Conservation (phyloP, 2,888 invertebrate genomes). For the Gibbula magus region DNA sequence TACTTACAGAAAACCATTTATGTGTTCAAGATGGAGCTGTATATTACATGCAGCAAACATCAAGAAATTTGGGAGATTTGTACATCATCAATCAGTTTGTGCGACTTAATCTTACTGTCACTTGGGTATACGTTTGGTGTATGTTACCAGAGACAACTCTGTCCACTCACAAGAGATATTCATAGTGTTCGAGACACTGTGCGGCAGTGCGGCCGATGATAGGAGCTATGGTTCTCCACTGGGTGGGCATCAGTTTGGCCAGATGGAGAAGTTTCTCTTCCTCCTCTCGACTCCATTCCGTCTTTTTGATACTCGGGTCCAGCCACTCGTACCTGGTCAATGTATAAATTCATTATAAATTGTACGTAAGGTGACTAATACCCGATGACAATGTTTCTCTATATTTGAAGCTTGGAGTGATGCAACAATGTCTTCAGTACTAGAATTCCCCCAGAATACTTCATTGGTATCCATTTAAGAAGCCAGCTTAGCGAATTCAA, state of each 20-base stretch:
- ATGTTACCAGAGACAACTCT: neutral
- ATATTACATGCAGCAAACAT: neutral
- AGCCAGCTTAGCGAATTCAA: no score
- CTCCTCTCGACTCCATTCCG: conserved; percentile 99
- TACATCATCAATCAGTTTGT: neutral
- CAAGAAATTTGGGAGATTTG: neutral
- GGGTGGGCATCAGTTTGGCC: conserved; percentile 99
- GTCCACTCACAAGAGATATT: conserved; percentile 89
- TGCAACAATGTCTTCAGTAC: no score
- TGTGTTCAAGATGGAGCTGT: neutral
- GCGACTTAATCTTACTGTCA: neutral
- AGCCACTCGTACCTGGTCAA: conserved; percentile 90
- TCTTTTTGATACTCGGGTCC: conserved; percentile 99
- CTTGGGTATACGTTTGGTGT: neutral
- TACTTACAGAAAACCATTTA: neutral
- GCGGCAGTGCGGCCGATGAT: conserved; percentile 99
- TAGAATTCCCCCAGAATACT: no score
- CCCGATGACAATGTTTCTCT: no score
- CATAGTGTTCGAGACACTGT: conserved; percentile 98
- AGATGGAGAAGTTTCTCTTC: conserved; percentile 98
- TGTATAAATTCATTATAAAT: no score
- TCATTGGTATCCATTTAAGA: no score
- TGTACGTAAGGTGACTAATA: no score
- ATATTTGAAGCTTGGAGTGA: no score
- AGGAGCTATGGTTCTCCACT: conserved; percentile 99